Evolutionary conservation across 2,888 invertebrate species (phyloP), one percentile per base, ranked within the genome.

Genomic region (Incurvaria masculella): DNA sequence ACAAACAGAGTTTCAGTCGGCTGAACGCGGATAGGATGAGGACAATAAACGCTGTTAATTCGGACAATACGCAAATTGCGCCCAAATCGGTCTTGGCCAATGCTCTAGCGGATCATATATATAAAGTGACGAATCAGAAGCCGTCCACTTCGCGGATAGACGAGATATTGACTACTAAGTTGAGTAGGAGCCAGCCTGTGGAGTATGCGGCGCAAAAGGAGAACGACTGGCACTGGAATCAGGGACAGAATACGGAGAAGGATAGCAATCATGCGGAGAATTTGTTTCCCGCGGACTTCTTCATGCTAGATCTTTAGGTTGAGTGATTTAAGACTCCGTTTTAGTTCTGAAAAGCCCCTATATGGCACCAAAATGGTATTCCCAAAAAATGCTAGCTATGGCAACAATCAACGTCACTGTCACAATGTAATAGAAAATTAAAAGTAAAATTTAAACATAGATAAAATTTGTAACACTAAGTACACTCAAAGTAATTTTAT

Each of bases 91-190:
- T 78, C 0, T 53, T 79, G 53, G 74, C 79, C 0, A 75, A 72
- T 45, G 78, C 72, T 2, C 57, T 79, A 51, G 76, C 66, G 0
- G 76, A 79, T 53, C 79, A 79, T 43, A 79, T 79, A 41, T 78
- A 78, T 49, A 79, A 78, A 69, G 78, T 79, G 46, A 79, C 79
- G 55, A 79, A 79, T 69, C 79, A 79, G 52, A 79, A 78, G 51
- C 76, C 79, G 21, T 75, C 75, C 38, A 70, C 75, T 45, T 73
- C 76, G 5, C 64, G 69, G 4, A 70, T 79, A 19, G 74, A 78
- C 47, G 73, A 74, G 52, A 74, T 79, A 55, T 58, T 79, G 47
- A 72, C 79, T 48, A 75, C 75, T 68, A 79, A 79, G 54, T 71
- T 75, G 21, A 55, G 39, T 14, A 58, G 54, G 44, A 53, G 23